A percentile compares a stretch with the other conserved stretches of the same genome.
Conservation (phyloP, 2,888 invertebrate genomes). For the Tipula lateralis region DNA sequence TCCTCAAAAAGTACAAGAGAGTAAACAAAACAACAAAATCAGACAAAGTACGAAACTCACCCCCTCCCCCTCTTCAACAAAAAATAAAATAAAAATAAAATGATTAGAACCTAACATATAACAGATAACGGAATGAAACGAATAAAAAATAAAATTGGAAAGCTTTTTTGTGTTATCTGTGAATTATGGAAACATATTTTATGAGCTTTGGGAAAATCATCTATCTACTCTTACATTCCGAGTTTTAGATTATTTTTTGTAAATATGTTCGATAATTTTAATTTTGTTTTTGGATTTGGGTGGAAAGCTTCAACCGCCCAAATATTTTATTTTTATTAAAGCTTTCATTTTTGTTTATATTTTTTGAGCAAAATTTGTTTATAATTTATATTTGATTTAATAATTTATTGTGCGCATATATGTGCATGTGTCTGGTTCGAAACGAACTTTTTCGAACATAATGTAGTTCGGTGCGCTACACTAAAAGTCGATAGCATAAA, state of each 20-base stretch:
- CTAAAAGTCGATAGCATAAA: not conserved
- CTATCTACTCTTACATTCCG: not conserved
- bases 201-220: constrained; percentile 3
- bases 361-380: not conserved
- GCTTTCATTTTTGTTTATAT: not conserved
- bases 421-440: not conserved
- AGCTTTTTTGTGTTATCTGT: not conserved
- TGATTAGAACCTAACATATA: not conserved
- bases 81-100: not conserved
- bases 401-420: not conserved
- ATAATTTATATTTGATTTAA: not conserved
- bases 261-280: not conserved
- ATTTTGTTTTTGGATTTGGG: not conserved
- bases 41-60: not conserved
- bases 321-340: not conserved
- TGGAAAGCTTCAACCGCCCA: not conserved
- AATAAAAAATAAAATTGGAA: not conserved
- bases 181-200: constrained; percentile 9
- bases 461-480: not conserved
- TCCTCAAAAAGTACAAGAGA: not conserved
- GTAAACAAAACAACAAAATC: not conserved
- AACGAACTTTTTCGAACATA: not conserved
- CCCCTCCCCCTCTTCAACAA: no score
- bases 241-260: not conserved
- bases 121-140: not conserved